phyloP scores from a whole-genome alignment of 1,140 invertebrate genomes.

The Pachypeltis micranthus region DNA sequence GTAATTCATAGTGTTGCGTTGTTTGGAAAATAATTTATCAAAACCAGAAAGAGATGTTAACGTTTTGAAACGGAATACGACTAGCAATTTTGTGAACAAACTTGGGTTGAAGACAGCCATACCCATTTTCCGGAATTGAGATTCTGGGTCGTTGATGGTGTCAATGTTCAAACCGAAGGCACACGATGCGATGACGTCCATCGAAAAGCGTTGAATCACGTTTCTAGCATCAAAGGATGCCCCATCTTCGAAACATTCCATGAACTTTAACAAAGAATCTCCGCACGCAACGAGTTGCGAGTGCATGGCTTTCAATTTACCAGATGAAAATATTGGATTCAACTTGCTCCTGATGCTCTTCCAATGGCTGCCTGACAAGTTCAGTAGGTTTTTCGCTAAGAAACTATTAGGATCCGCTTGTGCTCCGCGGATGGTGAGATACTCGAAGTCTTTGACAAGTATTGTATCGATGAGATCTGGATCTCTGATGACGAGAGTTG shows the following conservation, averaged over 20 bases:
- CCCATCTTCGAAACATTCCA: constrained; percentile 19
- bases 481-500: constrained; percentile 40
- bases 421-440: constrained; percentile 39
- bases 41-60: background rate
- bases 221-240: constrained; percentile 34
- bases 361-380: constrained; percentile 34
- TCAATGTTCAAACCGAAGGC: constrained; percentile 47
- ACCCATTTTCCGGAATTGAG: constrained; percentile 38
- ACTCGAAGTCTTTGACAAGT: constrained; percentile 45
- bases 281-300: constrained; percentile 14
- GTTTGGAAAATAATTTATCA: constrained; percentile 17
- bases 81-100: background rate
- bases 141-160: constrained; percentile 39
- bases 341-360: constrained; percentile 32
- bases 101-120: constrained; percentile 24
- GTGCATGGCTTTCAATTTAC: constrained; percentile 32
- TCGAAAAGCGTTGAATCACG: constrained; percentile 39
- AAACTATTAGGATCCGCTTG: constrained; percentile 38
- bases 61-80: background rate
- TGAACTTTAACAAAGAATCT: background rate
- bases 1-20: constrained; percentile 33
- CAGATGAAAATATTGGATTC: constrained; percentile 27
- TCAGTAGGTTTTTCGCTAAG: constrained; percentile 31
- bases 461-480: constrained; percentile 46
- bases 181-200: constrained; percentile 43